Conservation (phyloP, 2,888 invertebrate species). For the Caenorhabditis japonica region DNA sequence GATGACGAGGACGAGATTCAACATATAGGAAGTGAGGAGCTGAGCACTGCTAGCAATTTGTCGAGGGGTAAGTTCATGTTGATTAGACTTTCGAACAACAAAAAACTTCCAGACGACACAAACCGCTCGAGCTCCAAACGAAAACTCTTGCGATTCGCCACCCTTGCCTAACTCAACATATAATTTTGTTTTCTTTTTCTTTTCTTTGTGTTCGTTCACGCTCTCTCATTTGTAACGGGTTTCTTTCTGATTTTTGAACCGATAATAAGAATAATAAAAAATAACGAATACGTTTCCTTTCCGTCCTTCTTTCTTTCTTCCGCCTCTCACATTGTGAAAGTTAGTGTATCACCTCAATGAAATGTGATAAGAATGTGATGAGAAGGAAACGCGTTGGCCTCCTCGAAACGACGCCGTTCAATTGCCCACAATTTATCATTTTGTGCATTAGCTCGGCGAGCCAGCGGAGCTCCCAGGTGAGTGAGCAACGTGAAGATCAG, state of each 20-base stretch:
- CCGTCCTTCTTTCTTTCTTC: too few species aligned
- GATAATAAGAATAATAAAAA: too few species aligned
- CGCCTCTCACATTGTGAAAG: too few species aligned
- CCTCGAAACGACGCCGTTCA: slow-evolving; percentile 31
- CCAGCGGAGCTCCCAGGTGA: background rate
- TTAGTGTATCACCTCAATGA: slow-evolving; percentile 26
- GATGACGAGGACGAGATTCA: slow-evolving; percentile 37
- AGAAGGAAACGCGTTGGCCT: background rate
- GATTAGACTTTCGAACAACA: background rate
- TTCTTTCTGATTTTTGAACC: too few species aligned
- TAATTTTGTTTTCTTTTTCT: slow-evolving; percentile 7
- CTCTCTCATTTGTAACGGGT: too few species aligned
- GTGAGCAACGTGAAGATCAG: slow-evolving; percentile 17
- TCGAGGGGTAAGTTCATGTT: slow-evolving; percentile 33
- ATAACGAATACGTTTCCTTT: too few species aligned
- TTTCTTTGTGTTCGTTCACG: background rate
- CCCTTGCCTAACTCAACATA: slow-evolving; percentile 30
- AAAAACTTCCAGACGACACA: slow-evolving; percentile 47
- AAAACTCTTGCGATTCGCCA: slow-evolving; percentile 65
- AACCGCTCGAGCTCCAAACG: slow-evolving; percentile 62
- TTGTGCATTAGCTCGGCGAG: slow-evolving; percentile 26
- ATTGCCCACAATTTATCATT: slow-evolving; percentile 42
- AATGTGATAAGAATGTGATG: slow-evolving; percentile 35
- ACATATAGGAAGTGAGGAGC: slow-evolving; percentile 40
- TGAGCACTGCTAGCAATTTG: slow-evolving; percentile 33